These are phyloP conservation scores for Hoplodrina blanda DNA, from an alignment of 2,888 invertebrate species.

Conservation along the genomic window DNA sequence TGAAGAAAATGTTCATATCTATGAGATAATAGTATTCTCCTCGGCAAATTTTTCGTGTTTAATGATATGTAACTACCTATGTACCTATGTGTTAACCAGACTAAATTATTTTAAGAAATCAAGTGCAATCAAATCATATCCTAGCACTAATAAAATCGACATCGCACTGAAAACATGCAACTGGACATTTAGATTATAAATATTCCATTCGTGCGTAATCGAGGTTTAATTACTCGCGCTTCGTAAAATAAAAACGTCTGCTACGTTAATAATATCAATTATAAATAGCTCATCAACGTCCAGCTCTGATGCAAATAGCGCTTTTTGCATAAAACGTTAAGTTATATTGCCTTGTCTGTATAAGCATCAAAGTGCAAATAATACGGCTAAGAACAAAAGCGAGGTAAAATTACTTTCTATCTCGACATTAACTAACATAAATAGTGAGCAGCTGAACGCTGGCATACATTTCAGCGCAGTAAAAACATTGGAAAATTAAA, in stretches of 20 bases:
- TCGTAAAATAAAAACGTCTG: constrained; percentile 19
- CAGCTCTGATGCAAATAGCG: neutral
- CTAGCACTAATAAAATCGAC: neutral
- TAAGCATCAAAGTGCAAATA: neutral
- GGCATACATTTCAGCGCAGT: neutral
- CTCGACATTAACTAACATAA: neutral
- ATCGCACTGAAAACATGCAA: constrained; percentile 3
- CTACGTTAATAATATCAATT: constrained; percentile 24
- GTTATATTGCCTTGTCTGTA: neutral
- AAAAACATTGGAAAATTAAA: neutral
- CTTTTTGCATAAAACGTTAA: constrained; percentile 1
- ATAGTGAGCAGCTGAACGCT: neutral
- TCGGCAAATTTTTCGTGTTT: neutral
- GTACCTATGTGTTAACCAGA: neutral
- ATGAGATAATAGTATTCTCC: neutral
- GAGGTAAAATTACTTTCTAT: neutral
- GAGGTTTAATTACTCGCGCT: constrained; percentile 33
- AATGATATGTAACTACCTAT: too few relatives aligned
- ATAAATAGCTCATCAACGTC: constrained; percentile 17
- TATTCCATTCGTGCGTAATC: constrained; percentile 31
- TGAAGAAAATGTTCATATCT: neutral
- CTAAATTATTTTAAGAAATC: neutral
- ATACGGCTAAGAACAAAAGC: neutral
- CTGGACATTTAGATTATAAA: constrained; percentile 9
- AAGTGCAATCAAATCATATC: neutral